Conservation (phyloP, 2,888 invertebrate genomes). For the Lysandra coridon region DNA sequence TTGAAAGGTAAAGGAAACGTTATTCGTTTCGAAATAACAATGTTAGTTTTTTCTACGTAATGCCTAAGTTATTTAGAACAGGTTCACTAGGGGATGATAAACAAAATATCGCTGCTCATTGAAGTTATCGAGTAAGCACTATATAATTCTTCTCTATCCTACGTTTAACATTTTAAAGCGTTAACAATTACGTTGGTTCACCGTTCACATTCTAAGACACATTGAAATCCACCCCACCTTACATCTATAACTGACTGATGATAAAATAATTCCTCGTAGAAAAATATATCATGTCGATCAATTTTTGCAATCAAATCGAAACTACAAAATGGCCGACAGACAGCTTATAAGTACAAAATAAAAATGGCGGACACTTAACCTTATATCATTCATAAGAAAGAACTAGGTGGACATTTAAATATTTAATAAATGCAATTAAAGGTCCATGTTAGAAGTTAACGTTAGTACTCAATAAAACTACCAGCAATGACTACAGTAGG, state of each 20-base stretch:
- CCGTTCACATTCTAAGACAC: conserved; percentile 30
- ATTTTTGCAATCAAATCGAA: not conserved
- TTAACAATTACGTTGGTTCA: conserved; percentile 30
- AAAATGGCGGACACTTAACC: not conserved
- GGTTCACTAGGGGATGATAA: not conserved
- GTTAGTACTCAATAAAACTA: not conserved
- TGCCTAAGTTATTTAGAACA: not conserved
- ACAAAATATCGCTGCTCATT: not conserved
- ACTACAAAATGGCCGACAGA: not conserved
- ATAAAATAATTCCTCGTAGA: conserved; percentile 12
- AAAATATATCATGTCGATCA: conserved; percentile 20
- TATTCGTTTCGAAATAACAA: not conserved
- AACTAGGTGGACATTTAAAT: not conserved
- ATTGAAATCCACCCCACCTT: conserved; percentile 20
- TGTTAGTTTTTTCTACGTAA: not conserved
- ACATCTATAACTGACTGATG: conserved; percentile 7
- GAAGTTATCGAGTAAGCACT: not conserved
- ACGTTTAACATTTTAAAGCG: conserved; percentile 29
- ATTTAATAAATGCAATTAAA: not conserved
- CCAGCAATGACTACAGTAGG: not conserved
- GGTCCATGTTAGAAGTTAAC: not conserved
- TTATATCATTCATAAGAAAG: not conserved
- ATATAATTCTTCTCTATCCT: conserved; percentile 20
- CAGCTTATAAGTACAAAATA: conserved; percentile 1
- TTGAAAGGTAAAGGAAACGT: not conserved